Base-by-base conservation (phyloP, 2,888 invertebrate genomes). In the Pseudococcus jackbeardsleyi region DNA sequence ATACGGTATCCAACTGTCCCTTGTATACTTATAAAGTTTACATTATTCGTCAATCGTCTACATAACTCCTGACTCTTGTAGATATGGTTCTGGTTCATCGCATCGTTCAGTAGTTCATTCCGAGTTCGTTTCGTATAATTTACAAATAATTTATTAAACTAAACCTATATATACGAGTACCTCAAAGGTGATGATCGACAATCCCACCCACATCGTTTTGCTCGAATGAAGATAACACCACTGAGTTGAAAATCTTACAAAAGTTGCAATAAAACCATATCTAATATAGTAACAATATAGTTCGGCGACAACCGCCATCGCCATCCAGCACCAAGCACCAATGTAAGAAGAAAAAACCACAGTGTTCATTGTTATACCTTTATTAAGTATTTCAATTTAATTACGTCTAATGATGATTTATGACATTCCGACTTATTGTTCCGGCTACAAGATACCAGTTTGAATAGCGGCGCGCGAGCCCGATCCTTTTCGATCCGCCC, bases 321-420 rank as follows among this genome's bases (percentile, higher is more conserved):
- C 64, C 64, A 22, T 59, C 59, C 42, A 33, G 26, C 26, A 59
- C 7, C 59, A 8, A 7, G 22, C 64, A 19, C 22, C 12, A 22
- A 22, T 64, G 64, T 22, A 33, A 33, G 5, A 33, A 39, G 39
- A 72, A 72, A 72, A 72, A 72, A 72, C 72, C 33, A 85, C 77
- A 50, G 17, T 64, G 64, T 64, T 64, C 88, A 85, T 85, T 85
- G 54, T 85, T 85, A 59, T 85, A 42, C 59, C 82, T 82, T 88
- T 88, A 87, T 88, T 82, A 54, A 88, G 84, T 88, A 59, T 84
- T 88, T 84, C 88, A 72, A 88, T 88, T 88, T 88, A 88, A 88
- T 88, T 88, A 88, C 77, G 88, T 88, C 88, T 88, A 88, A 88
- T 88, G 88, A 88, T 88, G 88, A 88, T 88, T 88, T 88, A 88